Percentiles rank a stretch among this genome's conserved stretches.
Evolutionary conservation across 23 tunicate genomes (phyloP).

Genomic region (Oikopleura albicans): DNA sequence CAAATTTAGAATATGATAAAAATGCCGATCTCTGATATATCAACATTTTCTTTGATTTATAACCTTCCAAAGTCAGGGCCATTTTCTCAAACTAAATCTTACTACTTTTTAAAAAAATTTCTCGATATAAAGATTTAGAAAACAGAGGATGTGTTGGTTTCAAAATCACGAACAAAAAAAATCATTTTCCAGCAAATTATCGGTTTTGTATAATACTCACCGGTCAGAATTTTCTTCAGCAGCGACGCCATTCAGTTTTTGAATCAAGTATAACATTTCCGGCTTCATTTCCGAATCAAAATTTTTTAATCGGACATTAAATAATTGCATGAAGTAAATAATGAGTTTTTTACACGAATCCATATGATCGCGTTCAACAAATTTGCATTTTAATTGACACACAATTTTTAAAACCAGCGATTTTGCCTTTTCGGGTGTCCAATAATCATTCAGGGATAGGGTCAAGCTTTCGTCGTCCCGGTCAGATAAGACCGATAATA

Average conservation of each 20-base stretch:
- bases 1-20: too few relatives aligned
- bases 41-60: too few relatives aligned
- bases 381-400: background rate
- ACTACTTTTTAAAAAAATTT: too few relatives aligned
- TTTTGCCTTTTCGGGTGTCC: background rate
- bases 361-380: background rate
- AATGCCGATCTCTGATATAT: too few relatives aligned
- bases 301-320: background rate
- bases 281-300: background rate
- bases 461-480: background rate
- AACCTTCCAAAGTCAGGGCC: too few relatives aligned
- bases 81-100: too few relatives aligned
- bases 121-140: too few relatives aligned
- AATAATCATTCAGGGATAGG: background rate
- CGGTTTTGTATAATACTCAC: too few relatives aligned
- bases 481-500: background rate
- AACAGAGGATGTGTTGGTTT: too few relatives aligned
- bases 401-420: background rate
- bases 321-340: background rate
- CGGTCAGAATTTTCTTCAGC: background rate
- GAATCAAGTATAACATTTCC: background rate
- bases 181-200: too few relatives aligned
- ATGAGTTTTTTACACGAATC: background rate
- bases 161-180: too few relatives aligned
- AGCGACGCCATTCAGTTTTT: background rate